Base-by-base conservation (phyloP, 2,113 vertebrate genomes). In the Leptodactylus fuscus region DNA sequence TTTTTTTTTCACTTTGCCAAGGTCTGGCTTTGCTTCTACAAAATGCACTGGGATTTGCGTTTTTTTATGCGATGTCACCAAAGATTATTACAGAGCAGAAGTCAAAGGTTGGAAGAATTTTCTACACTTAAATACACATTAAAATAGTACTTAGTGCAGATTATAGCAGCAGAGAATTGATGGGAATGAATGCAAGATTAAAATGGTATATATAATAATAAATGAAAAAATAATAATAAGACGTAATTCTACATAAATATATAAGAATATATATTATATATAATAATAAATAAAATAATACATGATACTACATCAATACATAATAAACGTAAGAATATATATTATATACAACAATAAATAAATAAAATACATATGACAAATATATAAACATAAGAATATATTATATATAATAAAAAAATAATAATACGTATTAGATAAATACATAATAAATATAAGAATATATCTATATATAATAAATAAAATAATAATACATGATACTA, bases 1-100 rank as follows among this genome's bases (percentile, higher is more conserved):
- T 84, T 34, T 51, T 51, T 51, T 55, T 55, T n/a, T 32, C 41
- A 27, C 55, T 34, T 77, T 77, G 82, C 71, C 41, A 62, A 74
- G 51, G 70, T 62, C 55, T 73, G 81, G 51, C 15, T 81, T 65
- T 78, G 32, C 49, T n/a, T 36, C 29, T 41, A 38, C 29, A 36
- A 46, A 67, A 67, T 62, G 24, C 44, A 13, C 48, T 38, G n/a
- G 41, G 70, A n/a, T 55, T 78, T 78, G 51, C 48, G 4, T n/a
- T n/a, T 60, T 41, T 55, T 22, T 58, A 18, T 74, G 36, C 22
- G 15, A 27, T 44, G 38, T 74, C 70, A 74, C 36, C n/a, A 44
- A 15, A 74, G 70, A 74, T 24, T n/a, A 46, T 74, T 74, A 74
- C 70, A 46, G 38, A 46, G 41, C 36, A n/a, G 36, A 71, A 71